Evolutionary conservation across 1,140 invertebrate genomes (phyloP).

Genomic region (Drosophila elegans): DNA sequence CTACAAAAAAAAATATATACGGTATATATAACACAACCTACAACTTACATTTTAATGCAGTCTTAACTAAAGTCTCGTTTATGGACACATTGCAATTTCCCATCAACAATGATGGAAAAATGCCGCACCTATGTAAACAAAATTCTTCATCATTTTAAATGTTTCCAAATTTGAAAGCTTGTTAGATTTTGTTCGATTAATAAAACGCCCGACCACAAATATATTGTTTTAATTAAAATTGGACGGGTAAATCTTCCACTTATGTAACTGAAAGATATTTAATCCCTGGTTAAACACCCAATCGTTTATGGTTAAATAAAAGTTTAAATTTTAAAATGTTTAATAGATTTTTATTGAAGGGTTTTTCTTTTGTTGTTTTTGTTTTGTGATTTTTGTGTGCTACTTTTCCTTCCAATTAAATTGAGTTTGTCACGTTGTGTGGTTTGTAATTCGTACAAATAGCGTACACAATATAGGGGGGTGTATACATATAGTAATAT

Average conservation of each 20-base stretch:
- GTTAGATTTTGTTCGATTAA: constrained; percentile 47
- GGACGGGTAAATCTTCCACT: too few relatives aligned
- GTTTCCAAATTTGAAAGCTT: constrained; percentile 37
- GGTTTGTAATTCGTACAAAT: constrained; percentile 67
- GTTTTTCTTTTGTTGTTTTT: constrained; percentile 54
- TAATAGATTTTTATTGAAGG: constrained; percentile 65
- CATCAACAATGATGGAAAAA: constrained; percentile 18
- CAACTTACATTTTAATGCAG: constrained; percentile 32
- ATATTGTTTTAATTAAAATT: constrained; percentile 3
- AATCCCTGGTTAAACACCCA: too few relatives aligned
- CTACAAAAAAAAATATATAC: constrained; percentile 18
- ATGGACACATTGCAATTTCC: constrained; percentile 22
- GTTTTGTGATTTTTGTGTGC: constrained; percentile 60
- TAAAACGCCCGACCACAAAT: constrained; percentile 38
- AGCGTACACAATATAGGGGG: constrained; percentile 63
- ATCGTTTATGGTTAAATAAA: background rate
- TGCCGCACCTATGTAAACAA: constrained; percentile 32
- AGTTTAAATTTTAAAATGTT: constrained; percentile 37
- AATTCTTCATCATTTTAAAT: constrained; percentile 48
- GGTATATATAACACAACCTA: constrained; percentile 12
- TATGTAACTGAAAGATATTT: too few relatives aligned
- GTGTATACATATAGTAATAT: constrained; percentile 73
- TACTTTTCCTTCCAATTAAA: constrained; percentile 71
- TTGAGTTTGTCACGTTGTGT: constrained; percentile 70
- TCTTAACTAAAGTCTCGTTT: constrained; percentile 12